These are phyloP conservation scores for Bubo blakistoni DNA, from an alignment of 2,113 vertebrate genomes.

Conservation along the genomic window DNA sequence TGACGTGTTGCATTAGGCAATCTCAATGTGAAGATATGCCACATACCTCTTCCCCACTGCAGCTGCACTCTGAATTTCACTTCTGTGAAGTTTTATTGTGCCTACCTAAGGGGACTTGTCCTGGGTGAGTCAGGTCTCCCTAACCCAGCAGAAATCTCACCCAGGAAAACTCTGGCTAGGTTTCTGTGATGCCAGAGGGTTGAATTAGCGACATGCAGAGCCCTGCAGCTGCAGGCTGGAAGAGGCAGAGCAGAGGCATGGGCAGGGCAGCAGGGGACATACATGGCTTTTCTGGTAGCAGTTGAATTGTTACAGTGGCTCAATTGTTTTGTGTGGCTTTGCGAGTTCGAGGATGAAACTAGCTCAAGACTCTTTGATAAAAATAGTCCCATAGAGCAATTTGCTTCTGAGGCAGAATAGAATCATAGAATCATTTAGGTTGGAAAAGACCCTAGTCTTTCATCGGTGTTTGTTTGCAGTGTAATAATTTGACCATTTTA, in stretches of 20 bases:
- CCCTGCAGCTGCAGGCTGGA: fast-evolving
- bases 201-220: fast-evolving
- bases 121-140: not conserved
- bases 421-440: not conserved
- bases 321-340: fast-evolving
- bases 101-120: fast-evolving
- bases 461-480: not conserved
- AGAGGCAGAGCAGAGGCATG: fast-evolving
- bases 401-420: not conserved
- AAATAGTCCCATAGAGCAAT: not conserved
- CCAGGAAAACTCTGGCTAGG: not conserved
- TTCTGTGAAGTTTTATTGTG: fast-evolving
- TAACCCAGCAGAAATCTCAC: not conserved
- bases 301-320: not conserved
- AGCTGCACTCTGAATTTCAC: not conserved
- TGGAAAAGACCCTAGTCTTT: not conserved
- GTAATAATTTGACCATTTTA: not conserved
- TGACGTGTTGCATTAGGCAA: not conserved
- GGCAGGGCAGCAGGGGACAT: too few relatives aligned
- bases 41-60: too few relatives aligned
- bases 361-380: fast-evolving
- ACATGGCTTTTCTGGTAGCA: not conserved
- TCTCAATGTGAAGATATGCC: not conserved
- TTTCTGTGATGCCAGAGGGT: not conserved
- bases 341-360: not conserved